Evolutionary conservation across 2,888 invertebrate genomes (phyloP).

Genomic region (Dorcus hopei): DNA sequence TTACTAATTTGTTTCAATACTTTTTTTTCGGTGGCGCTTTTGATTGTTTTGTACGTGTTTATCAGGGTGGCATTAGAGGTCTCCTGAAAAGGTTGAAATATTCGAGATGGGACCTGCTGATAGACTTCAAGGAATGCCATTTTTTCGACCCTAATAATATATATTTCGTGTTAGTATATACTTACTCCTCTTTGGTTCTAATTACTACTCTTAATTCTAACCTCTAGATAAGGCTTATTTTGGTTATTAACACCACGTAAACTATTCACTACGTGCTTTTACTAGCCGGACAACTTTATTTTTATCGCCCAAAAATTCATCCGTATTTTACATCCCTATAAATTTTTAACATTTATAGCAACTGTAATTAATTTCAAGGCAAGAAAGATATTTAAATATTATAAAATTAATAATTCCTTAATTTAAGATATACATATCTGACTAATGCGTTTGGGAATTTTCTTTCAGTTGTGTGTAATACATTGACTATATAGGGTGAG

Average conservation of each 20-base stretch:
- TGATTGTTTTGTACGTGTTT: slow-evolving; percentile 45
- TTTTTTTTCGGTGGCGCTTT: slow-evolving; percentile 44
- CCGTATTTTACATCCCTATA: no score
- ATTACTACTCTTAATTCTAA: slow-evolving; percentile 29
- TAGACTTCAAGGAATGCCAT: slow-evolving; percentile 40
- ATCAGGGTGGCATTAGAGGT: slow-evolving; percentile 44
- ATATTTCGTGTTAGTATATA: slow-evolving; percentile 36
- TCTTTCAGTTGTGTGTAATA: no score
- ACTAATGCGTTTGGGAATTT: no score
- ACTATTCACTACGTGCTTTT: background rate
- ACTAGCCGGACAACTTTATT: slow-evolving; percentile 1
- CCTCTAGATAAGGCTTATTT: slow-evolving; percentile 13
- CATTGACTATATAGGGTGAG: no score
- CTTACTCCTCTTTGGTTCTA: slow-evolving; percentile 3
- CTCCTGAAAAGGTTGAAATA: slow-evolving; percentile 35
- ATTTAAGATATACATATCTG: no score
- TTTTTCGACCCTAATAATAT: slow-evolving; percentile 37
- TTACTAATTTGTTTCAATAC: slow-evolving; percentile 47
- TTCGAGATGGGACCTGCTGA: slow-evolving; percentile 41
- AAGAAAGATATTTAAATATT: no score
- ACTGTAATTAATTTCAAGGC: no score
- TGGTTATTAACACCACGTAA: slow-evolving; percentile 15
- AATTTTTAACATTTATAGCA: no score
- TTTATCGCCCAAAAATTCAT: background rate
- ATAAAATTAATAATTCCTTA: no score